Evolutionary conservation across 2,888 invertebrate species (phyloP).

Genomic region (Pycnomerus fuliginosus): DNA sequence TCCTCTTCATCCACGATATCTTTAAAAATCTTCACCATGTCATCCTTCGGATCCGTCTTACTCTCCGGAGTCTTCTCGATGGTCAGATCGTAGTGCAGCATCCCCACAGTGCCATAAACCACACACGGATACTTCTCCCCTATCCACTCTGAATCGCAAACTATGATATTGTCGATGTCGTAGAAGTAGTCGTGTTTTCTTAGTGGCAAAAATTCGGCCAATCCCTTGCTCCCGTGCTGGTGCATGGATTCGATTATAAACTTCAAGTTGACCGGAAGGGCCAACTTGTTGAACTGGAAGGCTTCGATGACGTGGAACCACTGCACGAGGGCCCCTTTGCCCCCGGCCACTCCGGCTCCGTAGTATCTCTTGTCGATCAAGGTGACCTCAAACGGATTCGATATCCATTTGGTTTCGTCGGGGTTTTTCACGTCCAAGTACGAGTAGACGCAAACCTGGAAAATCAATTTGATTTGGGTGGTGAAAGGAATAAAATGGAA

Average conservation of each 20-base stretch:
- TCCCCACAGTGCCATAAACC: slow-evolving; percentile 51
- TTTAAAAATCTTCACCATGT: slow-evolving; percentile 46
- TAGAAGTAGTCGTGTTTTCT: slow-evolving; percentile 46
- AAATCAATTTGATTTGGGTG: no score
- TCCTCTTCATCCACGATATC: slow-evolving; percentile 42
- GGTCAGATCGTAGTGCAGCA: slow-evolving; percentile 6
- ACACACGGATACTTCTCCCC: slow-evolving; percentile 53
- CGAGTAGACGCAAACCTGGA: slow-evolving; percentile 48
- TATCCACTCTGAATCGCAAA: slow-evolving; percentile 53
- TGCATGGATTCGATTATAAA: slow-evolving; percentile 53
- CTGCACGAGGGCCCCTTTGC: slow-evolving; percentile 51
- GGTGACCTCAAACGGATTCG: slow-evolving; percentile 52
- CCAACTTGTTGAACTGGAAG: slow-evolving; percentile 43
- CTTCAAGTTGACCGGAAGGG: slow-evolving; percentile 53
- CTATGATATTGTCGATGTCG: slow-evolving; percentile 47
- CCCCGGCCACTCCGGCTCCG: slow-evolving; percentile 51
- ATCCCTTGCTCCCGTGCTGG: slow-evolving; percentile 46
- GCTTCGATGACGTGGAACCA: slow-evolving; percentile 52
- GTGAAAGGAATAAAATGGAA: no score
- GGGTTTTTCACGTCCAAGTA: slow-evolving; percentile 52
- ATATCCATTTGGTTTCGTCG: slow-evolving; percentile 43
- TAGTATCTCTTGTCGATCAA: slow-evolving; percentile 46
- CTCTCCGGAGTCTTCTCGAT: slow-evolving; percentile 35
- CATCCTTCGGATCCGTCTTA: slow-evolving; percentile 48
- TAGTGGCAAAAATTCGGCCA: slow-evolving; percentile 46